Base-by-base conservation (phyloP, 2,888 invertebrate genomes). In the Hydraecia micacea region DNA sequence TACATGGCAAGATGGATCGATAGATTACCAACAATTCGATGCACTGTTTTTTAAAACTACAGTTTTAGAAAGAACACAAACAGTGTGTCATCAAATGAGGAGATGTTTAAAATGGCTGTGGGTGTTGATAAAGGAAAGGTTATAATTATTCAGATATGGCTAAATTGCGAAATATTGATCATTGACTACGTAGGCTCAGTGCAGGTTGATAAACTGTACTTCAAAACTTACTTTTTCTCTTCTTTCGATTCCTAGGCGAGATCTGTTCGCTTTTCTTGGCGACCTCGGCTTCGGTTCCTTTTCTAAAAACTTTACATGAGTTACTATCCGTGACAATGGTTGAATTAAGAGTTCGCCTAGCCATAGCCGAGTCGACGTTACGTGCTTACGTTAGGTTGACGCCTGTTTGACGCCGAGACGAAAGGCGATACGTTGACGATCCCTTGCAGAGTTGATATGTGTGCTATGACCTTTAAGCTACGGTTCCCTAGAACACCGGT, bases 221-320 rank as follows among this genome's bases (percentile, higher is more conserved):
- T 52, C 18, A 18, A 55, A 36, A 70, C 85, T 73, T 18, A 85
- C 85, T 65, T 46, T 55, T 46, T 36, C 86, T 75, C 15, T 11
- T 68, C 2, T 36, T 25, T 18, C 80, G 72, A 11, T 13, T 49
- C 2, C 32, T 60, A 4, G 9, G 28, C 15, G 65, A 15, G 8
- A 9, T 62, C 25, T 42, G 49, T 2, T 36, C 9, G 0, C 21
- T 21, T 0, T 32, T 68, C 63, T 49, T 68, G 4, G 39, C 28
- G 0, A n/a, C 9, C 18, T 67, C 32, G 1, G n/a, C 5, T 11
- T 55, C n/a, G 25, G 15, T 25, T 52, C 42, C 58, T 63, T 76
- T 55, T 67, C 85, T 85, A 42, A 84, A 85, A 85, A 86, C 85
- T 85, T 85, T 83, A 86, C 28, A 42, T 2, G 86, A 85, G 85